phyloP scores from a whole-genome alignment of 2,888 invertebrate species.

The Platycnemis pennipes region DNA sequence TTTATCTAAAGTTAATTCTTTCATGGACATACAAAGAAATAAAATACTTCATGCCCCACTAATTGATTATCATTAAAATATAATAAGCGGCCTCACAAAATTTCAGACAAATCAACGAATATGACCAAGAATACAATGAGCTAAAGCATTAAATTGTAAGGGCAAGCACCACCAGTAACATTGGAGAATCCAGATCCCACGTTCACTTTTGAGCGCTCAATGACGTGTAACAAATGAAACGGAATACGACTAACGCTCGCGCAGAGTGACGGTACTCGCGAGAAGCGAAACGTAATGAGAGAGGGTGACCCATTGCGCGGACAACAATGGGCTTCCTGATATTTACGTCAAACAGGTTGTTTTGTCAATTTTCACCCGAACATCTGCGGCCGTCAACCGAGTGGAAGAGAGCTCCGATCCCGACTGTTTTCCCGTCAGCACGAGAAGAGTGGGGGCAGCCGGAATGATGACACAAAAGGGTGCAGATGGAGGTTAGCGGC shows the following conservation, averaged over 20 bases:
- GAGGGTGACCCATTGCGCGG: not conserved
- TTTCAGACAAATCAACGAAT: no score
- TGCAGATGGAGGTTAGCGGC: not conserved
- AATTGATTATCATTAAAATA: no score
- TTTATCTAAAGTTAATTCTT: no score
- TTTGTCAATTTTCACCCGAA: not conserved
- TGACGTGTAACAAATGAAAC: not conserved
- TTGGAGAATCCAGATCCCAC: not conserved
- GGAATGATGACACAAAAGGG: slow-evolving; percentile 11
- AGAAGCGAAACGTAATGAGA: not conserved
- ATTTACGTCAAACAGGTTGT: slow-evolving; percentile 59
- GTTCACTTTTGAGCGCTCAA: not conserved
- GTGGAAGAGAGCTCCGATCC: not conserved
- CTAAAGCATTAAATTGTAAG: no score
- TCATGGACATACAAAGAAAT: no score
- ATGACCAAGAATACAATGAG: no score
- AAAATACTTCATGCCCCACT: no score
- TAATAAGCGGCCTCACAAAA: no score
- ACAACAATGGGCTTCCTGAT: slow-evolving; percentile 37
- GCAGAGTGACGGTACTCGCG: not conserved
- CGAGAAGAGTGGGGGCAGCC: slow-evolving; percentile 13
- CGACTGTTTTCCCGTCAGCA: not conserved
- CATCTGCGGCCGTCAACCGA: slow-evolving; percentile 44
- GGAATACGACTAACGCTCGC: not conserved
- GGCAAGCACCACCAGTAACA: no score